Conservation (phyloP, 2,113 vertebrate genomes). For the Centropus bengalensis region DNA sequence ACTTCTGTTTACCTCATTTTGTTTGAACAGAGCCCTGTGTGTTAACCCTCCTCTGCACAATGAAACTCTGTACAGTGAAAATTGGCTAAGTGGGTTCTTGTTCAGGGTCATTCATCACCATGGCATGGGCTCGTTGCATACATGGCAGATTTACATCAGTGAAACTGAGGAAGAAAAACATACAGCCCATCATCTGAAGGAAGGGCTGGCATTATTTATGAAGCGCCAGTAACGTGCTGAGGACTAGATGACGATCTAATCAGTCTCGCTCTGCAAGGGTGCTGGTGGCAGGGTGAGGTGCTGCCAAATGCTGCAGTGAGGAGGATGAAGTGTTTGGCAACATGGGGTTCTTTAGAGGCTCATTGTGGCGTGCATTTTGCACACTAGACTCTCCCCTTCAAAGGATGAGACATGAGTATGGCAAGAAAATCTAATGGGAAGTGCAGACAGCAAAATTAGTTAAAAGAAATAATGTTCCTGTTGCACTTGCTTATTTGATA, state of each 20-base stretch:
- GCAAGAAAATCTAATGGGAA: neutral
- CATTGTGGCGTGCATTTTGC: fast-evolving
- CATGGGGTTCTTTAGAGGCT: neutral
- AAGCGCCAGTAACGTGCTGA: neutral
- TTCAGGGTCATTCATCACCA: neutral
- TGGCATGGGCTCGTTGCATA: neutral
- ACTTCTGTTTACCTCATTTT: constrained; percentile 28
- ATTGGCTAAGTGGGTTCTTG: neutral
- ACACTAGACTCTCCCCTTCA: fast-evolving
- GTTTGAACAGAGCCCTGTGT: constrained; percentile 57
- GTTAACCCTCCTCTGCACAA: constrained; percentile 22
- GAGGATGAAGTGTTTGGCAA: fast-evolving
- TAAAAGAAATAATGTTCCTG: neutral
- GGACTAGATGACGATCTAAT: neutral
- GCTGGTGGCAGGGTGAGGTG: neutral
- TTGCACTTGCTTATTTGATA: neutral
- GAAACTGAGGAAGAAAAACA: neutral
- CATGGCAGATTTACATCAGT: neutral
- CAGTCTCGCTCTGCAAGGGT: neutral
- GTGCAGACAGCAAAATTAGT: neutral
- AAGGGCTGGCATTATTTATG: neutral
- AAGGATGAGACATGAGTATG: fast-evolving
- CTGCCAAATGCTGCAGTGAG: fast-evolving
- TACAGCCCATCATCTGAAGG: neutral
- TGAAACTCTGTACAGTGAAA: constrained; percentile 35